Percentiles rank a stretch among this genome's conserved stretches.
phyloP scores from a whole-genome alignment of 2,113 vertebrate species.

The Barnardius zonarius region DNA sequence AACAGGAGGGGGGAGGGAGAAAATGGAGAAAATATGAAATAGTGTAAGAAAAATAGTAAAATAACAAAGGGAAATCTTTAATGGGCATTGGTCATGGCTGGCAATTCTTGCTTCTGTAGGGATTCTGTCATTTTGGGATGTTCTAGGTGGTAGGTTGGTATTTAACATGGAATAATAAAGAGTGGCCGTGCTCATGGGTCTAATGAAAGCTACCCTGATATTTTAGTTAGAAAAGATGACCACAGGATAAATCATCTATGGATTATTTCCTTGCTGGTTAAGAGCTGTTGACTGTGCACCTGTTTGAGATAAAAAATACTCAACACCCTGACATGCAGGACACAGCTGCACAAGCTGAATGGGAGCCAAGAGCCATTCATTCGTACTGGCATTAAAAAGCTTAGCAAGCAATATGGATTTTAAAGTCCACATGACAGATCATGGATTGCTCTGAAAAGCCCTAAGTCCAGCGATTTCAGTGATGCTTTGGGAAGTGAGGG shows the following conservation, averaged over 20 bases:
- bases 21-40: neutral
- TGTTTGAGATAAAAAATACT: conserved; percentile 14
- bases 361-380: conserved; percentile 23
- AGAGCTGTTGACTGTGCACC: conserved; percentile 27
- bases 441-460: neutral
- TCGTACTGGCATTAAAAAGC: conserved; percentile 14
- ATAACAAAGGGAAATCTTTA: neutral
- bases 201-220: neutral
- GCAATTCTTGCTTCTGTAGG: neutral
- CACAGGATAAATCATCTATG: neutral
- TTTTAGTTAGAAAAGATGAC: neutral
- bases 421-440: conserved; percentile 15
- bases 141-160: neutral
- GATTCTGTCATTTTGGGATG: neutral
- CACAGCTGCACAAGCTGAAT: conserved; percentile 36
- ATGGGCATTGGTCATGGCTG: neutral
- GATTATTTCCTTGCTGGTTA: neutral
- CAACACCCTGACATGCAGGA: neutral
- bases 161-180: neutral
- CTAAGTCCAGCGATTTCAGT: neutral
- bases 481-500: neutral
- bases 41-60: neutral
- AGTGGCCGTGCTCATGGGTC: neutral
- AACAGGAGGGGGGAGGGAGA: accelerated
- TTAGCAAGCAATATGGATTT: conserved; percentile 34